Evolutionary conservation across 2,888 invertebrate species (phyloP).

Genomic region (Hypercompe scribonia): DNA sequence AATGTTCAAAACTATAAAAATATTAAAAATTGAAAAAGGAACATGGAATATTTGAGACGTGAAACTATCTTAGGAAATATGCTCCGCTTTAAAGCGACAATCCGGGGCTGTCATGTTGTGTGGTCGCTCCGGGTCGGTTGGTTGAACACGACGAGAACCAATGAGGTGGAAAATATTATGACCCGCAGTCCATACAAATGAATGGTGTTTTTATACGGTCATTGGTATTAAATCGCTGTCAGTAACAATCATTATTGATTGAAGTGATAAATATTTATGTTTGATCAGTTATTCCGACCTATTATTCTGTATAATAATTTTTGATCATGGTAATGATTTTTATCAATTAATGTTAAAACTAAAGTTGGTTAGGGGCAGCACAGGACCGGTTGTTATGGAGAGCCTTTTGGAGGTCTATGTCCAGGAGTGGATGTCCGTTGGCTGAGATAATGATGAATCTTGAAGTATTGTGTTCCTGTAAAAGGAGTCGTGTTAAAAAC

Average conservation of each 20-base stretch:
- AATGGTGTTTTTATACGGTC: slow-evolving; percentile 49
- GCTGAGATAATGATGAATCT: not conserved
- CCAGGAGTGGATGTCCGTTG: no score
- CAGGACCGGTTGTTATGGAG: not conserved
- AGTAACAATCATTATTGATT: slow-evolving; percentile 27
- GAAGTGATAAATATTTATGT: slow-evolving; percentile 17
- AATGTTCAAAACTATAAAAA: slow-evolving; percentile 4
- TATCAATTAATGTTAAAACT: not conserved
- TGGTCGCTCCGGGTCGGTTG: slow-evolving; percentile 32
- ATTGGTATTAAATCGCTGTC: slow-evolving; percentile 22
- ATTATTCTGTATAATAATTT: slow-evolving; percentile 2
- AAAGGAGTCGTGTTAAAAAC: not conserved
- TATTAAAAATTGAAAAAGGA: slow-evolving; percentile 6
- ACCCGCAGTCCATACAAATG: slow-evolving; percentile 37
- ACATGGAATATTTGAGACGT: not conserved
- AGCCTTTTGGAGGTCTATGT: no score
- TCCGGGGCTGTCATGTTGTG: slow-evolving; percentile 24
- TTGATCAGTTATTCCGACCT: not conserved
- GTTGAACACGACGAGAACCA: slow-evolving; percentile 35
- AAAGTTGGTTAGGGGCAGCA: not conserved
- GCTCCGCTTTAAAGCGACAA: slow-evolving; percentile 22
- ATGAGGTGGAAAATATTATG: slow-evolving; percentile 55
- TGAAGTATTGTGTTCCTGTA: not conserved
- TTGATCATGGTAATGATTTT: not conserved
- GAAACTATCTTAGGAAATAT: not conserved